phyloP scores from a whole-genome alignment of 2,888 invertebrate species.

The Nebria salina region DNA sequence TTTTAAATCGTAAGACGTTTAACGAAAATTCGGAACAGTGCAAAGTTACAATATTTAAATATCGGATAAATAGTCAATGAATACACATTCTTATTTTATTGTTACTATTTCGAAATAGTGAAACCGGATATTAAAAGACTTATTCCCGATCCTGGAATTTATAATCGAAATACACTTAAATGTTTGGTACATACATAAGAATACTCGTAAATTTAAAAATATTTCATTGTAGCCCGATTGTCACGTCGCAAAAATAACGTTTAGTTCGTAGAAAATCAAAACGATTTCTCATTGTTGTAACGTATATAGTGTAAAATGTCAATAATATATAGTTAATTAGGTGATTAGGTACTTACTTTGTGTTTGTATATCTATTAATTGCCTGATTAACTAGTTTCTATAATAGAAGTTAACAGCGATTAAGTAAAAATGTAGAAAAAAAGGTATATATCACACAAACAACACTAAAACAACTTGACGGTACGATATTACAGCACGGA shows the following conservation, averaged over 20 bases:
- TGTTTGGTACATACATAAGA: too few species aligned
- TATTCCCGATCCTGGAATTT: too few species aligned
- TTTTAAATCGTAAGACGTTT: too few species aligned
- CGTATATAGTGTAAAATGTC: neutral
- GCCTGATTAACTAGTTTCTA: neutral
- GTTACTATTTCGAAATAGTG: too few species aligned
- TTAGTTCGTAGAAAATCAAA: too few species aligned
- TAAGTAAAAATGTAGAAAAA: neutral
- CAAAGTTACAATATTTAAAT: too few species aligned
- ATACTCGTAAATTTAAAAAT: too few species aligned
- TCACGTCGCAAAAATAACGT: neutral
- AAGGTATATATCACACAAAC: slow-evolving; percentile 6
- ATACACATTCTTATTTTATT: too few species aligned
- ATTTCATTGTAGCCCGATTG: neutral
- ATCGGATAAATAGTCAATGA: too few species aligned
- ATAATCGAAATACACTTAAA: too few species aligned
- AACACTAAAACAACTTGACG: slow-evolving; percentile 13
- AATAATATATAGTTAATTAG: neutral
- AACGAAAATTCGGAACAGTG: too few species aligned
- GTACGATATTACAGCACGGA: slow-evolving; percentile 15
- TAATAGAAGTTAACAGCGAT: neutral
- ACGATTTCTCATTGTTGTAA: neutral
- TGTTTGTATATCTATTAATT: neutral
- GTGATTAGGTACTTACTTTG: slow-evolving; percentile 15
- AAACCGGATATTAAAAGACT: too few species aligned